Evolutionary conservation across 2,113 vertebrate species (phyloP).

Genomic region (Pogona vitticeps): DNA sequence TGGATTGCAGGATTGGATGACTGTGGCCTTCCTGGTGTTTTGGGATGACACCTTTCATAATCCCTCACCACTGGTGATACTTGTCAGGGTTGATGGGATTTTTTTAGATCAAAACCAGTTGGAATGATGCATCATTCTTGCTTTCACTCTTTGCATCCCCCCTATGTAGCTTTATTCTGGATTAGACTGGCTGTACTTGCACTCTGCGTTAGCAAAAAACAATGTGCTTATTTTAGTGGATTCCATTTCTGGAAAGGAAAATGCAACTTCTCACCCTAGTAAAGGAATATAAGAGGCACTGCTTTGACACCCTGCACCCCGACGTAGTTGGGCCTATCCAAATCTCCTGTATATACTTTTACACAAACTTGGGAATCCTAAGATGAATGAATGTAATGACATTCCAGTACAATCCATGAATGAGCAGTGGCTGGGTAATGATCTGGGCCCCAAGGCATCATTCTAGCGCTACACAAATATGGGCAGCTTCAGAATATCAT

Average conservation of each 20-base stretch:
- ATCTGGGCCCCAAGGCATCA: no score
- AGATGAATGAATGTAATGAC: no score
- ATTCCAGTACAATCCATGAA: no score
- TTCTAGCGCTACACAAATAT: no score
- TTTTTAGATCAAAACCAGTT: background rate
- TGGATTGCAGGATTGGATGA: no score
- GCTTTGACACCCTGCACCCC: background rate
- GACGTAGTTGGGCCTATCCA: background rate
- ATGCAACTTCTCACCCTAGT: background rate
- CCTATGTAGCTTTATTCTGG: background rate
- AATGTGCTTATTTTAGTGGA: background rate
- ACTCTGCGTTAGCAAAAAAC: background rate
- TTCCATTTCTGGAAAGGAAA: background rate
- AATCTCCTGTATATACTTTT: background rate
- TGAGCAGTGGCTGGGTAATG: no score
- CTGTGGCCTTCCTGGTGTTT: background rate
- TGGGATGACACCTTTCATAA: background rate
- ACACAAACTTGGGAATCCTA: background rate
- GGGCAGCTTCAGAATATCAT: no score
- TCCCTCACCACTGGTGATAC: background rate
- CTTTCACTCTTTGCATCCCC: background rate
- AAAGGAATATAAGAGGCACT: no score
- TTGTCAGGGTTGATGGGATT: background rate
- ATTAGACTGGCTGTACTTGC: background rate
- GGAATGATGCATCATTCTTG: background rate